Base-by-base conservation (phyloP, 2,888 invertebrate genomes). In the Ormyrus nitidulus region DNA sequence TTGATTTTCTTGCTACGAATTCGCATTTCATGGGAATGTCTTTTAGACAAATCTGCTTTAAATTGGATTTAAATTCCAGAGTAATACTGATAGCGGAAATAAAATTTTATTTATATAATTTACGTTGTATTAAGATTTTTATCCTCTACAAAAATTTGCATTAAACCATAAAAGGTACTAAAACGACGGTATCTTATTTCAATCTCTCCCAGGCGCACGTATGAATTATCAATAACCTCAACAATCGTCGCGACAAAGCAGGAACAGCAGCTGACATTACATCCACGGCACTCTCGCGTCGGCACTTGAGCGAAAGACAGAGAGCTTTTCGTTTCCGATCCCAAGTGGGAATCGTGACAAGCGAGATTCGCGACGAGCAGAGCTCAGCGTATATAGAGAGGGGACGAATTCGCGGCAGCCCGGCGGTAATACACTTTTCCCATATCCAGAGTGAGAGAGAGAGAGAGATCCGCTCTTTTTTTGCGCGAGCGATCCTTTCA, bases 271-370 rank as follows among this genome's bases (percentile, higher is more conserved):
- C 34, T 34, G 34, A 34, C 34, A 34, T 34, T 34, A 34, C 34
- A 34, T 34, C 34, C 34, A 34, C 34, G 34, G 34, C 34, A 34
- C 34, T 34, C 34, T 34, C 34, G 34, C 34, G 34, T 34, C 34
- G 34, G 34, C 34, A 34, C 34, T 34, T 34, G 34, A 34, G 44
- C 59, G 59, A 71, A 46, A 65, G 34, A 34, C 34, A 34, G 34
- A 34, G 44, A 48, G 48, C 73, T 65, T 61, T 65, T 44, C 73
- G n/a, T 34, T 66, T 49, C 4, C 64, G 73, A 74, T 74, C 73
- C 76, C 53, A 76, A 69, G 69, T 69, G 76, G 34, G 59, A 54
- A 69, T 76, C 54, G 58, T 76, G 73, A 74, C 73, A 56, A 51
- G 56, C 53, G 71, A 51, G 71, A 72, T 62, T 72, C 49, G 71